Evolutionary conservation across 1,140 invertebrate genomes (phyloP).

Genomic region (Lucilia cuprina): DNA sequence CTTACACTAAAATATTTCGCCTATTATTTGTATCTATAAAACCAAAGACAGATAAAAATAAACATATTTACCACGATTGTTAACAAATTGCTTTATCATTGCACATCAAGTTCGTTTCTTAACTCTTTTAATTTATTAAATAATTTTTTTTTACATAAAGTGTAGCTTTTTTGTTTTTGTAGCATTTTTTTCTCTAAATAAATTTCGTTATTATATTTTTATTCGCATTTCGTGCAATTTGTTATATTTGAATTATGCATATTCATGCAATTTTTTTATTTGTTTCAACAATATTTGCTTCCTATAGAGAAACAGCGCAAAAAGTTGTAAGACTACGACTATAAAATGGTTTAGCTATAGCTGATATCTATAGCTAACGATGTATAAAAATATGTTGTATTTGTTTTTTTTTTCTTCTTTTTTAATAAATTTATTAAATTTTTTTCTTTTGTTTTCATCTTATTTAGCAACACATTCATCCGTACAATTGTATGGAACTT

Average conservation of each 20-base stretch:
- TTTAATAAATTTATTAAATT: background rate
- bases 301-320: background rate
- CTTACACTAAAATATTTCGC: no score
- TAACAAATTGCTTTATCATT: constrained; percentile 6
- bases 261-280: background rate
- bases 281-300: background rate
- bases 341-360: background rate
- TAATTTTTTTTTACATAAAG: background rate
- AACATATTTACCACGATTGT: background rate
- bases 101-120: background rate
- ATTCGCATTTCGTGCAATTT: background rate
- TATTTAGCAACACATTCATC: background rate
- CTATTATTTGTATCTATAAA: no score
- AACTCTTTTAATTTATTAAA: background rate
- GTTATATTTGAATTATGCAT: background rate
- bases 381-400: background rate
- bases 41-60: no score
- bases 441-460: constrained; percentile 12
- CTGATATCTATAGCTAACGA: background rate
- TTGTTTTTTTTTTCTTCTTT: background rate
- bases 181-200: background rate
- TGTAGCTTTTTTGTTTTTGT: background rate
- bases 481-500: background rate
- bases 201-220: background rate
- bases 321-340: background rate